Conservation (phyloP, 1,140 invertebrate species). For the Littorina saxatilis region DNA sequence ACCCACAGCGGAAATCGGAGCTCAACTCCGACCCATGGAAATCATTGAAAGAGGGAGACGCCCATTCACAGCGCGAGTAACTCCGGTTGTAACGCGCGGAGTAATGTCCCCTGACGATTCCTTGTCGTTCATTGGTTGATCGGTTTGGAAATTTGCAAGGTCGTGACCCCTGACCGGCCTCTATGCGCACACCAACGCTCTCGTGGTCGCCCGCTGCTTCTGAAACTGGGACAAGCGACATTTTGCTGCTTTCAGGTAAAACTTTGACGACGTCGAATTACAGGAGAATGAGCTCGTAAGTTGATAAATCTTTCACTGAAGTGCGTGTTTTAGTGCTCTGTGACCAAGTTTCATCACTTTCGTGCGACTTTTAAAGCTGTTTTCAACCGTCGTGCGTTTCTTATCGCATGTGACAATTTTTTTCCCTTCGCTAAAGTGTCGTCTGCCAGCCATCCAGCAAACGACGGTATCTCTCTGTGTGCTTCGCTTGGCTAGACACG, state of each 20-base stretch:
- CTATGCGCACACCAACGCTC: conserved; percentile 22
- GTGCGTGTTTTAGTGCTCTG: background rate
- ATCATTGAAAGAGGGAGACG: background rate
- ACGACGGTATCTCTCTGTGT: conserved; percentile 24
- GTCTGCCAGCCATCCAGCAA: conserved; percentile 16
- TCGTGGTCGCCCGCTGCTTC: conserved; percentile 20
- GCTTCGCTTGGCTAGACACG: conserved; percentile 32
- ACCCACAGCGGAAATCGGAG: background rate
- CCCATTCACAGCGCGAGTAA: conserved; percentile 21
- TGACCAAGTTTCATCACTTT: background rate
- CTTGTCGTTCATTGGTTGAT: conserved; percentile 21
- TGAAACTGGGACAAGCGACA: conserved; percentile 31
- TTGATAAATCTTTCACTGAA: background rate
- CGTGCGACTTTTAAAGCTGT: background rate
- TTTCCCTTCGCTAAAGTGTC: conserved; percentile 21
- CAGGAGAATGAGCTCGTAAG: background rate
- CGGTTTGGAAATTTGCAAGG: conserved; percentile 34
- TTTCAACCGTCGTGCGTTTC: background rate
- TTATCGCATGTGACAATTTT: background rate
- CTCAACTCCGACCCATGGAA: background rate
- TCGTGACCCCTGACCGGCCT: conserved; percentile 29
- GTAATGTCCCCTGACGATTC: background rate
- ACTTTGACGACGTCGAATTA: background rate
- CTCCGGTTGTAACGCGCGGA: background rate
- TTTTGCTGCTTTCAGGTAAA: conserved; percentile 27